Percentiles rank a stretch among this genome's conserved stretches.
Evolutionary conservation across 53 echinoderm and acorn worm species (phyloP).

Genomic region (Patiria pectinifera): DNA sequence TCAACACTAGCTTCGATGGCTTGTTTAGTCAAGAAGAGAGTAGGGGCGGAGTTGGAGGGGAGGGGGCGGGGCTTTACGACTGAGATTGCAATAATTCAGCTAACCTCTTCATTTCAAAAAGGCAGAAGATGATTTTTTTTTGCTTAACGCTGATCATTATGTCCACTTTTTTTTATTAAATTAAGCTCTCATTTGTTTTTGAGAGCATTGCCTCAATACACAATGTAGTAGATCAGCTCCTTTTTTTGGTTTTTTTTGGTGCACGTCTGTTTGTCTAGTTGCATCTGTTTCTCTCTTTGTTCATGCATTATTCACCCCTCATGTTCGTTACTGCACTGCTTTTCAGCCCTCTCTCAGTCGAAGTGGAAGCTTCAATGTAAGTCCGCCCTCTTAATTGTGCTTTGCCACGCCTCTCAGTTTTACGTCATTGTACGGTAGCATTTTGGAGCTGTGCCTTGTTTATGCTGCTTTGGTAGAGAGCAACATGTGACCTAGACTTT

Average conservation of each 20-base stretch:
- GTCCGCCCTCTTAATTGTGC: constrained; percentile 39
- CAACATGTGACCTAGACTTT: no score
- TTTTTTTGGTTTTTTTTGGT: not conserved
- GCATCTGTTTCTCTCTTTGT: not conserved
- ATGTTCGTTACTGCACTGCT: constrained; percentile 12
- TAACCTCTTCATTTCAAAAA: no score
- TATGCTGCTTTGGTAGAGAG: not conserved
- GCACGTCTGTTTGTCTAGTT: not conserved
- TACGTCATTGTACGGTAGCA: not conserved
- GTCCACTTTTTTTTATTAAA: no score
- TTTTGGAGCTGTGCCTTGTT: not conserved
- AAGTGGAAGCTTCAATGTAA: constrained; percentile 98
- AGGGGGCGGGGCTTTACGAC: no score
- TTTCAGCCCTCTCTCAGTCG: constrained; percentile 94
- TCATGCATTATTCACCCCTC: constrained; percentile 7
- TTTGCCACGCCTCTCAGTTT: not conserved
- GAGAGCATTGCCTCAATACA: not conserved
- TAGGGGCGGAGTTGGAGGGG: no score
- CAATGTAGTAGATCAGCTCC: not conserved
- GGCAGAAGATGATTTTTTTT: no score
- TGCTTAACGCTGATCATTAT: no score
- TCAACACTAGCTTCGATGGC: no score
- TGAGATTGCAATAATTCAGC: no score
- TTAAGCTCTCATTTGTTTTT: not conserved
- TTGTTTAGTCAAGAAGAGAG: no score